Percentiles rank a stretch among this genome's conserved stretches.
phyloP scores from a whole-genome alignment of 2,113 vertebrate genomes.

The Mesembrinibis cayennensis region DNA sequence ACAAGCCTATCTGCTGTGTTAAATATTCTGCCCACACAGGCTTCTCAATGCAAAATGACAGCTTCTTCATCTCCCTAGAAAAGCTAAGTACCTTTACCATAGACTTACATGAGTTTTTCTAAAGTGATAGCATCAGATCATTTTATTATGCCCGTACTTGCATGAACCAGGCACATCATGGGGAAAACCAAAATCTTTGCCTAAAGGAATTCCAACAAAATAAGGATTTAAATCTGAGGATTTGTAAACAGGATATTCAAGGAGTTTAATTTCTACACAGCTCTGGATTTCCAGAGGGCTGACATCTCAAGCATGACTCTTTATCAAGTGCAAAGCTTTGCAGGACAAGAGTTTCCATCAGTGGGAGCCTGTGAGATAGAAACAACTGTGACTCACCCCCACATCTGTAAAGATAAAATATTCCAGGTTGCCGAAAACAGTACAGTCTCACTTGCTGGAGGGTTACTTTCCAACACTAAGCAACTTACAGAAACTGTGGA shows the following conservation, averaged over 20 bases:
- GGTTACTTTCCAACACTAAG: not conserved
- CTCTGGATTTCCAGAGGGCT: not conserved
- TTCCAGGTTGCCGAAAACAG: not conserved
- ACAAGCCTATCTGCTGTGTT: conserved; percentile 50
- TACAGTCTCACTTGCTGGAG: not conserved
- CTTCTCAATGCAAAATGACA: conserved; percentile 23
- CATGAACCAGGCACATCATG: not conserved
- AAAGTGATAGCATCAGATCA: not conserved
- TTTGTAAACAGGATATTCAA: conserved; percentile 24
- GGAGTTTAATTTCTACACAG: conserved; percentile 18
- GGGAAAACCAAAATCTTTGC: not conserved
- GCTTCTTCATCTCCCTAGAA: conserved; percentile 10
- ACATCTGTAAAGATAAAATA: not conserved
- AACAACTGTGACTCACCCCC: not conserved
- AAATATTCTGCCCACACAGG: conserved; percentile 43
- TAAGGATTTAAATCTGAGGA: not conserved
- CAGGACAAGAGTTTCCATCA: not conserved
- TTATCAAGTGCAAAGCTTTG: not conserved
- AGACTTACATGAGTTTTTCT: not conserved
- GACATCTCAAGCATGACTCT: not conserved
- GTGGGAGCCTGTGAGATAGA: not conserved
- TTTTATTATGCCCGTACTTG: not conserved
- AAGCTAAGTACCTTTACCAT: not conserved
- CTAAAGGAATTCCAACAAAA: conserved; percentile 13
- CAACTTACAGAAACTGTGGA: not conserved